Percentiles rank a stretch among this genome's conserved stretches.
These are phyloP conservation scores for Cyprinodon tularosa DNA, from an alignment of 2,113 vertebrate genomes.

Conservation along the genomic window DNA sequence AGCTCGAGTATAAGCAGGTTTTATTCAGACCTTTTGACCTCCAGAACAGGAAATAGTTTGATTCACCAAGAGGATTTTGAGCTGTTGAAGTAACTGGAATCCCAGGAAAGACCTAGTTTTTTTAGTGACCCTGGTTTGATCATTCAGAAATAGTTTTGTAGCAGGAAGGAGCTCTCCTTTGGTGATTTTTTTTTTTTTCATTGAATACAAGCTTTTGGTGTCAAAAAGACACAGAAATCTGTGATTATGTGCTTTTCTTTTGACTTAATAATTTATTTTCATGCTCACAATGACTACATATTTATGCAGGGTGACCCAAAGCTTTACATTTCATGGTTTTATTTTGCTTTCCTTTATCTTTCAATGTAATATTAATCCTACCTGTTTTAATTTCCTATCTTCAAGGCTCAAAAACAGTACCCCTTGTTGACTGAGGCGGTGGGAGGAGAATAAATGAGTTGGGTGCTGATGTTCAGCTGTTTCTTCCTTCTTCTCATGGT, in stretches of 20 bases:
- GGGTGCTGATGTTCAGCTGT: conserved; percentile 75
- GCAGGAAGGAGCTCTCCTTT: too few relatives aligned
- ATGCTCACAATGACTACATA: neutral
- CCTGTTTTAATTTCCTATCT: conserved; percentile 33
- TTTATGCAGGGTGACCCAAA: conserved; percentile 20
- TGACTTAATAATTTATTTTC: neutral
- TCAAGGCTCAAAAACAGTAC: conserved; percentile 23
- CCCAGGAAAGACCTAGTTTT: neutral
- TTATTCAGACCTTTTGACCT: neutral
- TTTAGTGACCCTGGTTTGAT: neutral
- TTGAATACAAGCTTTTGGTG: too few relatives aligned
- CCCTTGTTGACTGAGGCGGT: conserved; percentile 33
- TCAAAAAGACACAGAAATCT: neutral
- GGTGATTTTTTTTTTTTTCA: neutral
- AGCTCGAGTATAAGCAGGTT: neutral
- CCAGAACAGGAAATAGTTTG: too few relatives aligned
- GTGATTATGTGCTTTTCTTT: neutral
- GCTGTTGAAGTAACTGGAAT: neutral
- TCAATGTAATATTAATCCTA: conserved; percentile 4
- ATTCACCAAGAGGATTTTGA: neutral
- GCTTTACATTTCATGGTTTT: neutral
- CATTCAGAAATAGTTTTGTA: too few relatives aligned
- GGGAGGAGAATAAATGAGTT: conserved; percentile 70
- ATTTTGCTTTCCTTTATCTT: conserved; percentile 20
- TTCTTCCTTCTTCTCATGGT: conserved; percentile 66